Conservation (phyloP, 2,113 vertebrate genomes). For the Fregata magnificens region DNA sequence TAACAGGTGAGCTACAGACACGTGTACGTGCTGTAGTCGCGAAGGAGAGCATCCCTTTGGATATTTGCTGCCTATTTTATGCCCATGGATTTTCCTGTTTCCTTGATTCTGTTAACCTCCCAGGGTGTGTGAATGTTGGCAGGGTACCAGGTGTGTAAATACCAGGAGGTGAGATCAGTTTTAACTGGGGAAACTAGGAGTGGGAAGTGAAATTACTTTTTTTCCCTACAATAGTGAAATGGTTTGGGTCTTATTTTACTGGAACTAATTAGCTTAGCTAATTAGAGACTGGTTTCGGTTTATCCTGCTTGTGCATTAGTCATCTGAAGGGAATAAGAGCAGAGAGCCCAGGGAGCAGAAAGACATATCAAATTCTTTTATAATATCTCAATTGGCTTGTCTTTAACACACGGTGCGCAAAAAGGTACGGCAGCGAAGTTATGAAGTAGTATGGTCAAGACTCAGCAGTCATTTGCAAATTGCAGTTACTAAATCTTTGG, state of each 20-base stretch:
- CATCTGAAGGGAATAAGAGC: not conserved
- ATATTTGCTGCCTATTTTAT: not conserved
- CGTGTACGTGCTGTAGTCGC: rapidly evolving
- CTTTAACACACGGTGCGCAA: not conserved
- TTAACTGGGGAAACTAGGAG: not conserved
- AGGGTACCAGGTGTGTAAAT: not conserved
- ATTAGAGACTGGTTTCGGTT: not conserved
- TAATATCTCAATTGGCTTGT: not conserved
- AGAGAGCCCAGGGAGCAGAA: not conserved
- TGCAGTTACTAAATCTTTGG: not conserved
- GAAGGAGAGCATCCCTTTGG: not conserved
- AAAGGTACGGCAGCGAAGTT: not conserved
- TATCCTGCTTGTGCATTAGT: not conserved
- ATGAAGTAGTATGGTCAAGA: not conserved
- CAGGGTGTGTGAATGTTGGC: not conserved
- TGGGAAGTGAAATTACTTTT: not conserved
- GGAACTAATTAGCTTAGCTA: not conserved
- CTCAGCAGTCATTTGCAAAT: not conserved
- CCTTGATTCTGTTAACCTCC: not conserved
- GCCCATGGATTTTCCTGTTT: not conserved
- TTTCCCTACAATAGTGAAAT: not conserved
- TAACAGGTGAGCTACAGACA: not conserved
- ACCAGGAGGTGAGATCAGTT: not conserved
- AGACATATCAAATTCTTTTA: not conserved
- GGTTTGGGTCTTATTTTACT: not conserved